These are phyloP conservation scores for Chrysina gloriosa DNA, from an alignment of 2,888 invertebrate genomes.

Conservation along the genomic window DNA sequence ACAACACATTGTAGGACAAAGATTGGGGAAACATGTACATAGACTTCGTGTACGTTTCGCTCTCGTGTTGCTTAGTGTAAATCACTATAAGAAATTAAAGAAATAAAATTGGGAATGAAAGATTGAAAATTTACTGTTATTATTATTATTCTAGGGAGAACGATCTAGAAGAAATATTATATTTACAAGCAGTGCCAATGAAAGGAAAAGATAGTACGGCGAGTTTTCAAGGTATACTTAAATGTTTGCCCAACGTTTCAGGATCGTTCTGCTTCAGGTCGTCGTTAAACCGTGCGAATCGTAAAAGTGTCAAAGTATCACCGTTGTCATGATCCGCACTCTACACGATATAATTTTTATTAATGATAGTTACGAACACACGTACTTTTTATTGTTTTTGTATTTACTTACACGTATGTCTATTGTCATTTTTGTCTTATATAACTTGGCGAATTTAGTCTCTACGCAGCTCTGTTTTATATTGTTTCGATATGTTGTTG, in stretches of 20 bases:
- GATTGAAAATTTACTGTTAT: conserved; percentile 1
- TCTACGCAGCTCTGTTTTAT: not conserved
- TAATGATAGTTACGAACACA: too few relatives aligned
- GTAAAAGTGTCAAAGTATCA: conserved; percentile 49
- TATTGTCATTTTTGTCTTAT: not conserved
- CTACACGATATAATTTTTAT: conserved; percentile 4
- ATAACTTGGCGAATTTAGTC: not conserved
- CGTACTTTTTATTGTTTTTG: too few relatives aligned
- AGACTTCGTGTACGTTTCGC: too few relatives aligned
- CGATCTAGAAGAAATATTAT: conserved; percentile 78
- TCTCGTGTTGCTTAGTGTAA: too few relatives aligned
- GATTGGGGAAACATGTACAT: too few relatives aligned
- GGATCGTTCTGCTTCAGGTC: conserved; percentile 47
- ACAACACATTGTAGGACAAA: too few relatives aligned
- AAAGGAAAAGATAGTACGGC: conserved; percentile 38
- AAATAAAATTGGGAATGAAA: not conserved
- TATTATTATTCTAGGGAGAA: conserved; percentile 70
- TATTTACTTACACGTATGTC: not conserved
- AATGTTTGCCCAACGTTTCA: conserved; percentile 59
- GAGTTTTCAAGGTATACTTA: conserved; percentile 60
- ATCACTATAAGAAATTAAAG: not conserved
- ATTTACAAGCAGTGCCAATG: conserved; percentile 58
- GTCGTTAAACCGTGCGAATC: conserved; percentile 42
- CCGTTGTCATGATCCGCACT: conserved; percentile 48
- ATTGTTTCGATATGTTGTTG: not conserved